Percentiles rank a stretch among this genome's conserved stretches.
Evolutionary conservation across 1,140 invertebrate genomes (phyloP).

Genomic region (Drosophila bifasciata): DNA sequence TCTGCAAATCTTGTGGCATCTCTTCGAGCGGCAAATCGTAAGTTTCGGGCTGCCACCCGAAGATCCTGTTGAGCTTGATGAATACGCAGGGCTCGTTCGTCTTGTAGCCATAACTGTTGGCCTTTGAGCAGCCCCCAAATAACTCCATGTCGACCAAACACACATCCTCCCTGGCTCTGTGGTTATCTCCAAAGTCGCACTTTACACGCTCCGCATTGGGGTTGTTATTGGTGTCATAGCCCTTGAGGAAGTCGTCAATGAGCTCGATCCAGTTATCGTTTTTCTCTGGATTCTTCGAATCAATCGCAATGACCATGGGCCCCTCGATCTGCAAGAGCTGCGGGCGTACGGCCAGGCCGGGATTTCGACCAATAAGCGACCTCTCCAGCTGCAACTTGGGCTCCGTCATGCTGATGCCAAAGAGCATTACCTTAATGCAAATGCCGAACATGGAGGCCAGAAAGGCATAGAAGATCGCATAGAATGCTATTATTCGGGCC

Average conservation of each 20-base stretch:
- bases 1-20: slow-evolving; percentile 88
- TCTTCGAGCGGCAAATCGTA: slow-evolving; percentile 87
- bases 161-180: slow-evolving; percentile 87
- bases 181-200: slow-evolving; percentile 87
- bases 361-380: slow-evolving; percentile 94
- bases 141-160: slow-evolving; percentile 88
- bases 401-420: slow-evolving; percentile 87
- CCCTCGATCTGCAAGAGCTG: slow-evolving; percentile 89
- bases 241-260: slow-evolving; percentile 88
- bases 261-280: slow-evolving; percentile 88
- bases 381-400: slow-evolving; percentile 89
- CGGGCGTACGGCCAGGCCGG: slow-evolving; percentile 95
- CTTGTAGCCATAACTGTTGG: slow-evolving; percentile 89
- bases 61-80: slow-evolving; percentile 93
- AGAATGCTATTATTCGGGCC: slow-evolving; percentile 90
- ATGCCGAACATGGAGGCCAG: slow-evolving; percentile 91
- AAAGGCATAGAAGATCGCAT: slow-evolving; percentile 92
- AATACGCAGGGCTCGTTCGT: slow-evolving; percentile 91
- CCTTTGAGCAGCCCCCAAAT: slow-evolving; percentile 88
- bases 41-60: slow-evolving; percentile 90
- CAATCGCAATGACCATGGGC: slow-evolving; percentile 93
- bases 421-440: slow-evolving; percentile 91
- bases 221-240: slow-evolving; percentile 86
- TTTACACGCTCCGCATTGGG: slow-evolving; percentile 87
- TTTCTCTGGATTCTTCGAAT: slow-evolving; percentile 87